These are phyloP conservation scores for Anolis carolinensis DNA, from an alignment of 2,113 vertebrate species.

Conservation along the genomic window DNA sequence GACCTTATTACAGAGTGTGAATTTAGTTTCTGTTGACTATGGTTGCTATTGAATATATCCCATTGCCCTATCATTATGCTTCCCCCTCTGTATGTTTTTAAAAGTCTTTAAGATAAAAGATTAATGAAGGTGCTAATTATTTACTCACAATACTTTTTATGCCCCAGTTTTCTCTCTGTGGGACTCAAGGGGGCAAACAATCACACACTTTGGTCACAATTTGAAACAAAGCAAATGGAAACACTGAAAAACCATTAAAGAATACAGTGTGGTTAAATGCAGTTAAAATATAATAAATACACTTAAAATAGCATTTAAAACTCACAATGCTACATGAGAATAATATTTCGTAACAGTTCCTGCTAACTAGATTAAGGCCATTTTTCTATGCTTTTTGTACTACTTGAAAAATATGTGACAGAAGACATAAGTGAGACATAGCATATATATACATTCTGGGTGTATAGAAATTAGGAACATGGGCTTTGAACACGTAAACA, in stretches of 20 bases:
- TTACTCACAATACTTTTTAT: too few species aligned
- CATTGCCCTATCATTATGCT: background rate
- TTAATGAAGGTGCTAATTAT: background rate
- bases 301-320: too few species aligned
- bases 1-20: background rate
- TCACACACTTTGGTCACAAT: too few species aligned
- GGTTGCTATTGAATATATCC: background rate
- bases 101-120: background rate
- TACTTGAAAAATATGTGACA: background rate
- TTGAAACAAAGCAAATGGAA: too few species aligned
- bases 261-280: too few species aligned
- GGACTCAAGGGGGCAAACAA: too few species aligned
- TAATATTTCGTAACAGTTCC: background rate
- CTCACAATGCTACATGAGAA: too few species aligned
- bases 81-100: background rate
- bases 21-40: background rate
- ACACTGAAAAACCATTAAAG: too few species aligned
- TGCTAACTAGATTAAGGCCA: background rate
- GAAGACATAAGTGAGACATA: background rate
- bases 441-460: background rate
- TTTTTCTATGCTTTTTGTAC: background rate
- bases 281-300: too few species aligned
- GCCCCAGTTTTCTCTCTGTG: too few species aligned
- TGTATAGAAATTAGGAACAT: background rate
- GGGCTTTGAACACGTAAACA: background rate